Base-by-base conservation (phyloP, 2,888 invertebrate genomes). In the Meta bourneti region DNA sequence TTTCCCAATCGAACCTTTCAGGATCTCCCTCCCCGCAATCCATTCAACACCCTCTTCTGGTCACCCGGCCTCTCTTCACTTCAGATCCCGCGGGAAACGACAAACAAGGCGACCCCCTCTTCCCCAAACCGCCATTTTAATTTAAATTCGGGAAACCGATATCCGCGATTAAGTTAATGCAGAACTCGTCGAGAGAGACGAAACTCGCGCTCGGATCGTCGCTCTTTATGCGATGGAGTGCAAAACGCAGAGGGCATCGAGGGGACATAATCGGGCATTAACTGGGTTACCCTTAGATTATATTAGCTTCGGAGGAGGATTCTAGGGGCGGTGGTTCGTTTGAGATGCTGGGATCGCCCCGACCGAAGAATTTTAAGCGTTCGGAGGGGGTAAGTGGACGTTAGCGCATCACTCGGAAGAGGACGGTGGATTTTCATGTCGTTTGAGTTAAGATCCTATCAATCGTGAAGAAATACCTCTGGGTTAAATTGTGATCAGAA, bases 1-100 rank as follows among this genome's bases (percentile, higher is more conserved):
- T 61, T 13, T 61, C 61, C 9, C 6, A 77, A 51, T 49, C 52
- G n/a, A 52, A 78, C 16, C 19, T n/a, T 51, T 19, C 78, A 78
- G 78, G 7, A n/a, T 8, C 78, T 78, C 16, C 78, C 20, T 6
- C 49, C 75, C 48, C 75, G 8, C 48, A 75, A 75, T 48, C 52
- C 78, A 78, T 78, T 78, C 52, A 52, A 7, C 78, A 52, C 51
- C 48, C 34, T 19, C 20, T 72, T 72, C 72, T 72, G 72, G 72
- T 20, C 70, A 16, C 19, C 6, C 61, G 13, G 9, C 6, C 13
- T 13, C 61, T 61, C 61, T 61, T 61, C 61, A 61, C 61, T 61
- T 61, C 61, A 16, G 13, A 16, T 61, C 61, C 61, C 61, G 5
- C 61, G 61, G 11, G 61, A 13, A n/a, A n/a, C n/a, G n/a, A n/a